Evolutionary conservation across 2,888 invertebrate genomes (phyloP).

Genomic region (Philhelius pedissequus): DNA sequence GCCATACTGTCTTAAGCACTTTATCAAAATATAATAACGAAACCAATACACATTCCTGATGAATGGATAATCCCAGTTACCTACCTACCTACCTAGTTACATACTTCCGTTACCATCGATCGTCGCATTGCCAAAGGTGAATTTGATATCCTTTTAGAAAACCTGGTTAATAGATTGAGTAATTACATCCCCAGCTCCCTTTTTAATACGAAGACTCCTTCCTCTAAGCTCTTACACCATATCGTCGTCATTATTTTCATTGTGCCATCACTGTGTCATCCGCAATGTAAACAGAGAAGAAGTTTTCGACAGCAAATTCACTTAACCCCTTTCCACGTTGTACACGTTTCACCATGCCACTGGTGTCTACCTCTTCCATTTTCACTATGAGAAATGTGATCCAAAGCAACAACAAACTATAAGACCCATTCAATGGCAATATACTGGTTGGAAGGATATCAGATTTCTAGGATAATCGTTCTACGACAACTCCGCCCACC

Average conservation of each 20-base stretch:
- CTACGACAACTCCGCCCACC: conserved; percentile 9
- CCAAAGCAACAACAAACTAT: conserved; percentile 21
- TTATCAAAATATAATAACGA: background rate
- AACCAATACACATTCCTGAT: background rate
- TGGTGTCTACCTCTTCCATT: background rate
- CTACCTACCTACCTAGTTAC: background rate
- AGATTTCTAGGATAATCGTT: conserved; percentile 61
- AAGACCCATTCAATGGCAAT: conserved; percentile 3
- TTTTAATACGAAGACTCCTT: background rate
- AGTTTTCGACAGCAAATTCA: conserved; percentile 37
- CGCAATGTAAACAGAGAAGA: conserved; percentile 40
- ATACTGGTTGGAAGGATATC: conserved; percentile 44
- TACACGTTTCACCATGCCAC: background rate
- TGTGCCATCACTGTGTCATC: conserved; percentile 22
- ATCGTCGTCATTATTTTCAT: background rate
- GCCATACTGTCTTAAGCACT: background rate
- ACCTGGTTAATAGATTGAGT: conserved; percentile 58
- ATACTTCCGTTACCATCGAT: conserved; percentile 24
- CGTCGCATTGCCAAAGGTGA: conserved; percentile 41
- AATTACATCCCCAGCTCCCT: conserved; percentile 38
- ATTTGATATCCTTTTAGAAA: conserved; percentile 22
- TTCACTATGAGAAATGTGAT: conserved; percentile 22
- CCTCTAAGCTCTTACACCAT: too few species aligned
- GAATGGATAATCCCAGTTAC: conserved; percentile 35
- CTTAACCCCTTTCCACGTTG: conserved; percentile 45